Conservation (phyloP, 2,888 invertebrate genomes). For the Oscheius myriophilus region DNA sequence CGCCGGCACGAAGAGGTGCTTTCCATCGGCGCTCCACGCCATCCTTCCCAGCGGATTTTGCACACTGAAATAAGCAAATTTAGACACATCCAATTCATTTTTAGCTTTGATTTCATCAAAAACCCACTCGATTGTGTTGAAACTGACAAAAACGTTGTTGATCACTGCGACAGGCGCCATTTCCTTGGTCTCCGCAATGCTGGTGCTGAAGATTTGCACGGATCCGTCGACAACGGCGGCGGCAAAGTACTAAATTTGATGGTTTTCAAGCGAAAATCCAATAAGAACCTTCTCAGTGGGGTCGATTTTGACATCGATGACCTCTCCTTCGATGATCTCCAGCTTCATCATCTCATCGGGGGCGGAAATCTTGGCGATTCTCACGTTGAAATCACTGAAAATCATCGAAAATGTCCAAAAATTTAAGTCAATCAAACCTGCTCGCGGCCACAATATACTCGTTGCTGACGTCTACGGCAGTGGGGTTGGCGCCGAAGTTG, state of each 20-base stretch:
- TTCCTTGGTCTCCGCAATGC: background rate
- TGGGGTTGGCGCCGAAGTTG: slow-evolving; percentile 15
- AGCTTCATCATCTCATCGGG: background rate
- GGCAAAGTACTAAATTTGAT: slow-evolving; percentile 12
- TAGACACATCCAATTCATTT: no score
- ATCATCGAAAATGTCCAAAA: background rate
- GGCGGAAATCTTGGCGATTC: background rate
- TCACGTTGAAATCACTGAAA: slow-evolving; percentile 29
- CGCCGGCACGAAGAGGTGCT: slow-evolving; percentile 20
- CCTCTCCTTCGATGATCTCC: slow-evolving; percentile 23
- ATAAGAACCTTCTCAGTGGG: slow-evolving; percentile 27
- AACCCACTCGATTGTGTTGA: slow-evolving; percentile 18
- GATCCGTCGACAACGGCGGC: slow-evolving; percentile 9
- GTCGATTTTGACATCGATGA: slow-evolving; percentile 22
- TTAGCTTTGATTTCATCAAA: no score
- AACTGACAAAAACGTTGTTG: background rate
- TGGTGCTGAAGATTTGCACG: slow-evolving; percentile 1
- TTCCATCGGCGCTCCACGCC: slow-evolving; percentile 17
- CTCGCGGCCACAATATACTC: slow-evolving; percentile 14
- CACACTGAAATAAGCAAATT: slow-evolving; percentile 13
- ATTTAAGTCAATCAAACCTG: background rate
- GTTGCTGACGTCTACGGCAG: slow-evolving; percentile 20
- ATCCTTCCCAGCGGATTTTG: slow-evolving; percentile 6
- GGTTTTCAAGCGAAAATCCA: background rate
- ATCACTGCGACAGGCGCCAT: background rate